These are phyloP conservation scores for Auanema freiburgensis DNA, from an alignment of 2,888 invertebrate genomes.

Conservation along the genomic window DNA sequence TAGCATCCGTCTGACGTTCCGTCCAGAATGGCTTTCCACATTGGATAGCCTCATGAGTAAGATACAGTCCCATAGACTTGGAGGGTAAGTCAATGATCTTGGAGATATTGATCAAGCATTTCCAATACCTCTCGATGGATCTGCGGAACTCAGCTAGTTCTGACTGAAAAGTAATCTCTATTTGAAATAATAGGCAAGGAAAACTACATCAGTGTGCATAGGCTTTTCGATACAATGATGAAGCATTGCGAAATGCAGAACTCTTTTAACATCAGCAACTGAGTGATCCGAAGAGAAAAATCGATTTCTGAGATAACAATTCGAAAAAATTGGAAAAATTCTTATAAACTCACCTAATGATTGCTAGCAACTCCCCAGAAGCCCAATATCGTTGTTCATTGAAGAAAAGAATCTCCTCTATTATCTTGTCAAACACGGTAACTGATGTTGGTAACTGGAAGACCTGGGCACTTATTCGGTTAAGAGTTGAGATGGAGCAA, in stretches of 20 bases:
- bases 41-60: too few relatives aligned
- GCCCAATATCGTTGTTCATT: not conserved
- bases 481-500: conserved; percentile 16
- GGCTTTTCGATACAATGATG: conserved; percentile 6
- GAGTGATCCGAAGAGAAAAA: conserved; percentile 11
- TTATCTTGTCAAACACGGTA: not conserved
- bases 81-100: too few relatives aligned
- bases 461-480: conserved; percentile 1
- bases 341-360: not conserved
- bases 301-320: conserved; percentile 4
- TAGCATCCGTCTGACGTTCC: too few relatives aligned
- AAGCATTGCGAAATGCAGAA: conserved; percentile 8
- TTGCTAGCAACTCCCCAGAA: not conserved
- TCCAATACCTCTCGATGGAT: too few relatives aligned
- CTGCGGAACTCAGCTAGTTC: too few relatives aligned
- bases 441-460: not conserved
- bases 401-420: not conserved
- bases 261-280: conserved; percentile 3
- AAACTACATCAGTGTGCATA: not conserved
- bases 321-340: not conserved
- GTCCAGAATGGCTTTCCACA: too few relatives aligned
- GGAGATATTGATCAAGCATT: too few relatives aligned
- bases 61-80: too few relatives aligned
- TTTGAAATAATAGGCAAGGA: not conserved
- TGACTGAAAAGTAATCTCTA: not conserved